These are phyloP conservation scores for Furnarius figulus DNA, from an alignment of 2,113 vertebrate species.

Conservation along the genomic window DNA sequence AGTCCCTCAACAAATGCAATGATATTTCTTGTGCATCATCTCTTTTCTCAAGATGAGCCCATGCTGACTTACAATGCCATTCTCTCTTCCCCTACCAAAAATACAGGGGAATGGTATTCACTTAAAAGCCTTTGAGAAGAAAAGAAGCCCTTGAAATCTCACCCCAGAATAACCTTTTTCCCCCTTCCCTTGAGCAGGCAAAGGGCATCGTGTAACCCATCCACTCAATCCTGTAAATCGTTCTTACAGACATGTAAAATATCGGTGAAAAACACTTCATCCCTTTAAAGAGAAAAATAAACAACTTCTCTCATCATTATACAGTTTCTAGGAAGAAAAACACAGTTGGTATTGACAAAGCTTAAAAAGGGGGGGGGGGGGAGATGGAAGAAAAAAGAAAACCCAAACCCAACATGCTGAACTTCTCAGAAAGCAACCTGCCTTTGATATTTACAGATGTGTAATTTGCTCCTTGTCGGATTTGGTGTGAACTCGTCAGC, in stretches of 20 bases:
- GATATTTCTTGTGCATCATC: slow-evolving; percentile 46
- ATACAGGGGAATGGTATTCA: background rate
- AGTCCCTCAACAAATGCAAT: slow-evolving; percentile 42
- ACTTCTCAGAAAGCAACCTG: slow-evolving; percentile 39
- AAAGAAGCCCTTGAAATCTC: slow-evolving; percentile 3
- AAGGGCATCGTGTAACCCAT: slow-evolving; percentile 3
- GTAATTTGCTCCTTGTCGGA: slow-evolving; percentile 45
- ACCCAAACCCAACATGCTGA: slow-evolving; percentile 7
- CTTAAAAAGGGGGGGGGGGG: background rate
- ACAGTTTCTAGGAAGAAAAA: slow-evolving; percentile 54
- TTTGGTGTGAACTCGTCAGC: slow-evolving; percentile 27
- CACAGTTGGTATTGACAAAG: slow-evolving; percentile 57
- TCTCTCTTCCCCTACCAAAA: background rate
- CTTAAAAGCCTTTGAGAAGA: slow-evolving; percentile 9
- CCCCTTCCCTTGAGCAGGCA: background rate
- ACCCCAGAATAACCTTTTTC: background rate
- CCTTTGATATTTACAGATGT: slow-evolving; percentile 67
- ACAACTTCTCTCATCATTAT: slow-evolving; percentile 47
- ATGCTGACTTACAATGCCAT: slow-evolving; percentile 40
- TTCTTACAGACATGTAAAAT: slow-evolving; percentile 48
- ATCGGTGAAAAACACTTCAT: slow-evolving; percentile 39
- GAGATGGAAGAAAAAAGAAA: background rate
- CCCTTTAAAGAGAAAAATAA: slow-evolving; percentile 64
- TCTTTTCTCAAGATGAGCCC: background rate
- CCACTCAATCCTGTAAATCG: slow-evolving; percentile 37